Evolutionary conservation across 2,113 vertebrate species (phyloP).

Genomic region (Lipophrys pholis): DNA sequence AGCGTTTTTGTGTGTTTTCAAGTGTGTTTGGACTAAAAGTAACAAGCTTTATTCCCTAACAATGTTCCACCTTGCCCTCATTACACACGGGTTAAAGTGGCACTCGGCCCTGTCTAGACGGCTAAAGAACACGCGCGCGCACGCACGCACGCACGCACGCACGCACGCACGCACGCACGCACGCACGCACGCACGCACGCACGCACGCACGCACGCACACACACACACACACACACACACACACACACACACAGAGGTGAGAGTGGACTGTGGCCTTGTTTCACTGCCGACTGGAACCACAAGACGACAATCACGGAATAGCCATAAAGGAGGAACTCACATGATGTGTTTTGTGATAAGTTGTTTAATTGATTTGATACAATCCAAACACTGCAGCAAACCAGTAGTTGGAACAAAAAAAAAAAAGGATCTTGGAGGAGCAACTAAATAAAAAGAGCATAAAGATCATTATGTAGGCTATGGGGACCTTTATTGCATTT

Average conservation of each 20-base stretch:
- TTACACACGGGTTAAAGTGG: slow-evolving; percentile 82
- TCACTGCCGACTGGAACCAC: slow-evolving; percentile 47
- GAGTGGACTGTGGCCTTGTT: slow-evolving; percentile 43
- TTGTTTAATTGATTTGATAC: slow-evolving; percentile 39
- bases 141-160: slow-evolving; percentile 26
- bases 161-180: slow-evolving; percentile 19
- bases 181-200: slow-evolving; percentile 33
- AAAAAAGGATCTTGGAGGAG: not conserved
- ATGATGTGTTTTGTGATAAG: slow-evolving; percentile 35
- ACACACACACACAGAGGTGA: slow-evolving; percentile 50
- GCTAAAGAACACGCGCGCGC: slow-evolving; percentile 51
- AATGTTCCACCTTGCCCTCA: slow-evolving; percentile 81
- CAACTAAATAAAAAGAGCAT: too few species aligned
- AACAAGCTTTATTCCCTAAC: slow-evolving; percentile 82
- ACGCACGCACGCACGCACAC: slow-evolving; percentile 26
- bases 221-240: slow-evolving; percentile 24
- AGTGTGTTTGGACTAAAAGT: slow-evolving; percentile 72
- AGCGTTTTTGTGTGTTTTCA: slow-evolving; percentile 39
- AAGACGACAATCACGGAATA: slow-evolving; percentile 65
- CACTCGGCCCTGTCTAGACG: slow-evolving; percentile 72
- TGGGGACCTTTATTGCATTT: too few species aligned
- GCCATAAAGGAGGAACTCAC: slow-evolving; percentile 44
- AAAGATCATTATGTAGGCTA: too few species aligned
- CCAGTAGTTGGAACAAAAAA: not conserved
- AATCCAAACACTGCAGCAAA: slow-evolving; percentile 12